phyloP scores from a whole-genome alignment of 2,797 vertebrate genomes.

The Tenualosa thibaudeaui region DNA sequence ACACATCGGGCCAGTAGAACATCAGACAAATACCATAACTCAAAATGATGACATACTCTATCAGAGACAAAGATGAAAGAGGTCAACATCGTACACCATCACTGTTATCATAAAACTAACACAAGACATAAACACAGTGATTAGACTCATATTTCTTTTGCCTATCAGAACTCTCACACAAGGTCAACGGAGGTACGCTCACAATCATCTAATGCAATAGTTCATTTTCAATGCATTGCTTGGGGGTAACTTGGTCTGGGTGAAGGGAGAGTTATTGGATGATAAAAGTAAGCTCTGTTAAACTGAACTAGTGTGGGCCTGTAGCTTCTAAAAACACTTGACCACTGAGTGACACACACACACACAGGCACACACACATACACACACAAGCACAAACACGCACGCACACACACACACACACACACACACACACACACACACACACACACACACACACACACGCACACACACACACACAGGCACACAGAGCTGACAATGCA shows the following conservation, averaged over 20 bases:
- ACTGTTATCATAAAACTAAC: slow-evolving; percentile 17
- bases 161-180: neutral
- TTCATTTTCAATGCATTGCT: neutral
- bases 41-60: slow-evolving; percentile 1
- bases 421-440: neutral
- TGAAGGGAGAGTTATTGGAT: neutral
- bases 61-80: slow-evolving; percentile 20
- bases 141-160: slow-evolving; percentile 2
- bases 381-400: no score
- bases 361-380: neutral
- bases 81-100: slow-evolving; percentile 4
- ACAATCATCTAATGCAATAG: neutral
- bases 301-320: neutral
- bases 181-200: neutral
- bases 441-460: neutral
- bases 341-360: neutral
- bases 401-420: neutral
- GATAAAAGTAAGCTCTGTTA: neutral
- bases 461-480: neutral
- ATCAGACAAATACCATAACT: neutral
- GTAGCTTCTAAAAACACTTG: neutral
- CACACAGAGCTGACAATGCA: neutral
- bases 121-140: slow-evolving; percentile 15
- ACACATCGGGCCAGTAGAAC: neutral
- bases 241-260: neutral